These are phyloP conservation scores for Panagrolaimus sp. DNA, from an alignment of 1,140 invertebrate species.

Conservation along the genomic window DNA sequence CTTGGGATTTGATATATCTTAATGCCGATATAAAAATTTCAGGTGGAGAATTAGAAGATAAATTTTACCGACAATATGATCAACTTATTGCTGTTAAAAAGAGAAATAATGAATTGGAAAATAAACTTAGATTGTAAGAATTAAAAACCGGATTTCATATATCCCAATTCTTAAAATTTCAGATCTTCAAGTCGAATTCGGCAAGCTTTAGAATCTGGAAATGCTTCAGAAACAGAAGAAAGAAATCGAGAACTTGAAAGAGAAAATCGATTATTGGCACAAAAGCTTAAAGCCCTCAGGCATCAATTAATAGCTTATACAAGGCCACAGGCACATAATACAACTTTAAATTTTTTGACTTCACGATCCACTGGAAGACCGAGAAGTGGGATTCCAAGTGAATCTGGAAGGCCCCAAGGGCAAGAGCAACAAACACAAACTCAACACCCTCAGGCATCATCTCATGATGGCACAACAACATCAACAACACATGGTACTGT, in stretches of 20 bases:
- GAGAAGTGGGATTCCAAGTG: not conserved
- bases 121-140: constrained; percentile 27
- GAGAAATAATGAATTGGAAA: constrained; percentile 36
- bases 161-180: constrained; percentile 20
- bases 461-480: not conserved
- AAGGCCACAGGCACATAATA: constrained; percentile 31
- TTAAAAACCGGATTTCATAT: not conserved
- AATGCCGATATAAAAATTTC: too few relatives aligned
- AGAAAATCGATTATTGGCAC: constrained; percentile 41
- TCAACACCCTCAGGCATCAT: not conserved
- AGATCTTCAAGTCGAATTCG: constrained; percentile 39
- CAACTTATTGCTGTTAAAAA: constrained; percentile 33
- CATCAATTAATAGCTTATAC: constrained; percentile 51
- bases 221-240: constrained; percentile 22
- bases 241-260: constrained; percentile 36
- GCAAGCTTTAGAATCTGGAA: constrained; percentile 15
- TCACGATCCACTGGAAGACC: constrained; percentile 25
- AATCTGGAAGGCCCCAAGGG: too few relatives aligned
- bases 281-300: constrained; percentile 54
- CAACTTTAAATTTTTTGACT: constrained; percentile 43
- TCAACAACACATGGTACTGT: not conserved
- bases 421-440: not conserved
- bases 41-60: constrained; percentile 34
- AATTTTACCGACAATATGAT: constrained; percentile 32
- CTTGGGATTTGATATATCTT: too few relatives aligned